phyloP scores from a whole-genome alignment of 2,888 invertebrate species.

The Physocephala rufipes region DNA sequence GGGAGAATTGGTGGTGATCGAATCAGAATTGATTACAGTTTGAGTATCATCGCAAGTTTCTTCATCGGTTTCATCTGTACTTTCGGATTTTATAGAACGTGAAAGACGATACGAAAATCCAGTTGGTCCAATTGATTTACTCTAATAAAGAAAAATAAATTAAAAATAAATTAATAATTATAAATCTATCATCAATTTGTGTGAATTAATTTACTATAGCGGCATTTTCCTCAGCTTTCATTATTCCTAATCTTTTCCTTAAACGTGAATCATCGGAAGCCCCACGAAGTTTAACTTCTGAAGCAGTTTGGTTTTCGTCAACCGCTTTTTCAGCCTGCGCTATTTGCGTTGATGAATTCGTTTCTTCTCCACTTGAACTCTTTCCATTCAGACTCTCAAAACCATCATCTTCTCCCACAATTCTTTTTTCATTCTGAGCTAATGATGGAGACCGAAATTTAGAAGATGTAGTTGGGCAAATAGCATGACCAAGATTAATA shows the following conservation, averaged over 20 bases:
- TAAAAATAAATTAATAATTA: neutral
- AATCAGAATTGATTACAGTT: slow-evolving; percentile 71
- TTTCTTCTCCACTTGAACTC: slow-evolving; percentile 74
- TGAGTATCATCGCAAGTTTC: slow-evolving; percentile 69
- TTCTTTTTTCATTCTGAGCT: slow-evolving; percentile 47
- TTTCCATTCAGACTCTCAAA: slow-evolving; percentile 87
- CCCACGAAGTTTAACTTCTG: too few relatives aligned
- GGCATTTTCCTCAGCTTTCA: neutral
- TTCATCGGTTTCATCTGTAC: slow-evolving; percentile 63
- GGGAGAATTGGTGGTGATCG: slow-evolving; percentile 58
- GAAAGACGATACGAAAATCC: slow-evolving; percentile 14
- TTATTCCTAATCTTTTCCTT: neutral
- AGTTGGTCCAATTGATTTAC: neutral
- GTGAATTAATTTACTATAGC: slow-evolving; percentile 5
- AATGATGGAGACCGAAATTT: neutral
- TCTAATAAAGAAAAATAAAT: neutral
- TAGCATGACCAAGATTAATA: neutral
- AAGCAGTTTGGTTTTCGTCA: neutral
- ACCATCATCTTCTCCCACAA: slow-evolving; percentile 77
- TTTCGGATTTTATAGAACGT: slow-evolving; percentile 46
- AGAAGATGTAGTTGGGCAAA: too few relatives aligned
- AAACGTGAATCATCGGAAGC: slow-evolving; percentile 49
- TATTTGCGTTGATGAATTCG: slow-evolving; percentile 42
- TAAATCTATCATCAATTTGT: neutral
- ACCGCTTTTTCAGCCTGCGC: neutral